Percentiles rank a stretch among this genome's conserved stretches.
Conservation (phyloP, 2,113 vertebrate genomes). For the Cercocebus atys region DNA sequence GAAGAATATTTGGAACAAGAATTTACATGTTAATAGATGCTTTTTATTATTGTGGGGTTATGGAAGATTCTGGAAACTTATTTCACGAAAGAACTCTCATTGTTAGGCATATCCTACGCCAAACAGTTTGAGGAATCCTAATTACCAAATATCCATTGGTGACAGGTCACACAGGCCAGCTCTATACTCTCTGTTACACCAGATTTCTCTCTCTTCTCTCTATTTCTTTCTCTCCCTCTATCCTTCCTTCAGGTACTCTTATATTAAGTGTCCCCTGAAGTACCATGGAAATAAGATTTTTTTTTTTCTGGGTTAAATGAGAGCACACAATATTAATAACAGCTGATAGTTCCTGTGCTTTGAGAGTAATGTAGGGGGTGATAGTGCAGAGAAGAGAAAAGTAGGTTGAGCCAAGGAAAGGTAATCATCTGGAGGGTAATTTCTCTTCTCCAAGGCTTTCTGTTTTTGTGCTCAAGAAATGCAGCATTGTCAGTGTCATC, state of each 20-base stretch:
- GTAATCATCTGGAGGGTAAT: accelerated
- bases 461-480: not conserved
- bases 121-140: not conserved
- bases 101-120: not conserved
- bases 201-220: not conserved
- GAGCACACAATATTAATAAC: not conserved
- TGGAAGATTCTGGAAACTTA: not conserved
- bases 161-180: not conserved
- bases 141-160: not conserved
- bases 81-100: not conserved
- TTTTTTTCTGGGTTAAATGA: not conserved
- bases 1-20: not conserved
- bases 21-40: not conserved
- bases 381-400: not conserved
- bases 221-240: not conserved
- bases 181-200: not conserved
- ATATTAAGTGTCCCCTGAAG: not conserved
- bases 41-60: not conserved
- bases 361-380: not conserved
- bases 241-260: not conserved
- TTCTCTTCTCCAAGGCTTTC: not conserved
- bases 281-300: too few species aligned
- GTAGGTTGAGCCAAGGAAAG: not conserved
- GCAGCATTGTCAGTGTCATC: accelerated
- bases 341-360: not conserved